Conservation (phyloP, 2,888 invertebrate species). For the Galerucella nymphaeae region DNA sequence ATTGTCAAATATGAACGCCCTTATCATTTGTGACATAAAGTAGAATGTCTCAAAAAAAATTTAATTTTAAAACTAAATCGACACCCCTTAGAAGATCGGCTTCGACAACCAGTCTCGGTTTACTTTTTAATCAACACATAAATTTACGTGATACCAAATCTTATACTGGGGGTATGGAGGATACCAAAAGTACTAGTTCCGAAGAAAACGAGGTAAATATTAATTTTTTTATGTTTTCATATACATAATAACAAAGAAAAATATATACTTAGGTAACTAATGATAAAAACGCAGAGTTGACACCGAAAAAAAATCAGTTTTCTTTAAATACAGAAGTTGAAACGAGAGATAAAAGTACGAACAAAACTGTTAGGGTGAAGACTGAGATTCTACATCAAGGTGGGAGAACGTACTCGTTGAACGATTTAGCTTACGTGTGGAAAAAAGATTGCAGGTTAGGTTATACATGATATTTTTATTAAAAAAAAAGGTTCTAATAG, state of each 20-base stretch:
- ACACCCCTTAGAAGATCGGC: slow-evolving; percentile 49
- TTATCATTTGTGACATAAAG: slow-evolving; percentile 20
- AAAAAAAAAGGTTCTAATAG: too few relatives aligned
- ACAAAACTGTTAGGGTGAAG: slow-evolving; percentile 63
- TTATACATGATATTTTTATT: too few relatives aligned
- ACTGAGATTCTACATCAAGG: slow-evolving; percentile 69
- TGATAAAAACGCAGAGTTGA: slow-evolving; percentile 38
- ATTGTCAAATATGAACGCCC: slow-evolving; percentile 36
- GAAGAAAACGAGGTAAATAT: slow-evolving; percentile 44
- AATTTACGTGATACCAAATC: slow-evolving; percentile 56
- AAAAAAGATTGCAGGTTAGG: slow-evolving; percentile 74
- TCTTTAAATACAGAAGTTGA: slow-evolving; percentile 41
- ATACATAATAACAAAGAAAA: too few relatives aligned
- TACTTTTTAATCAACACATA: slow-evolving; percentile 48
- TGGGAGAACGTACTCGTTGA: slow-evolving; percentile 69
- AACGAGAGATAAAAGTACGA: slow-evolving; percentile 56
- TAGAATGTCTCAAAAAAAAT: slow-evolving; percentile 38
- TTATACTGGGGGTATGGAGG: slow-evolving; percentile 52
- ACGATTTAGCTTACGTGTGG: slow-evolving; percentile 74
- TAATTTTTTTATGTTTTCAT: too few relatives aligned
- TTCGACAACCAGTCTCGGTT: slow-evolving; percentile 49
- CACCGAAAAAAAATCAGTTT: slow-evolving; percentile 26
- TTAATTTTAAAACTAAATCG: slow-evolving; percentile 45
- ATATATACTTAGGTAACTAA: slow-evolving; percentile 35
- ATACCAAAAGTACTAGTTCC: slow-evolving; percentile 47